Evolutionary conservation across 2,888 invertebrate species (phyloP).

Genomic region (Clitarchus hookeri): DNA sequence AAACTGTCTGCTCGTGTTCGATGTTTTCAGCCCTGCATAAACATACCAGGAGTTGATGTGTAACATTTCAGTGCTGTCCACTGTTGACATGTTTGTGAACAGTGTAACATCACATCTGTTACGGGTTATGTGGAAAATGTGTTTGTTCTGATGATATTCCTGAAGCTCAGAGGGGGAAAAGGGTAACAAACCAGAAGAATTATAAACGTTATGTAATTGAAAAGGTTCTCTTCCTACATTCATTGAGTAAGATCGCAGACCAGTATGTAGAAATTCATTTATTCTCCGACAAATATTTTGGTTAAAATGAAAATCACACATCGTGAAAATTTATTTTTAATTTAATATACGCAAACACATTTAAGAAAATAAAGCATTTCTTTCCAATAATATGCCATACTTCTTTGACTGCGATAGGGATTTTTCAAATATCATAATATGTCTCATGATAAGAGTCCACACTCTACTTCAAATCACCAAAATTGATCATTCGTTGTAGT

Average conservation of each 20-base stretch:
- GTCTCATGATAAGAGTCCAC: slow-evolving; percentile 15
- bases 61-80: no score
- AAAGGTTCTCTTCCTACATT: no score
- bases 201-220: no score
- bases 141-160: no score
- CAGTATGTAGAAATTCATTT: background rate
- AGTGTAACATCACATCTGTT: no score
- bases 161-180: no score
- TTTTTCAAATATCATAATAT: background rate
- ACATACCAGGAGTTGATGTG: no score
- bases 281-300: background rate
- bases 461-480: slow-evolving; percentile 15
- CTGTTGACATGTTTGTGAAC: no score
- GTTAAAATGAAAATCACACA: background rate
- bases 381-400: background rate
- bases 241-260: slow-evolving; percentile 25
- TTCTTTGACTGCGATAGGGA: slow-evolving; percentile 19
- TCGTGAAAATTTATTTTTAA: background rate
- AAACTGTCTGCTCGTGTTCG: no score
- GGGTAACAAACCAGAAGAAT: no score
- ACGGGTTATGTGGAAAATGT: no score
- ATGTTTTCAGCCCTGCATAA: no score
- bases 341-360: background rate
- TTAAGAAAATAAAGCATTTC: background rate
- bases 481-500: background rate